Percentiles rank a stretch among this genome's conserved stretches.
These are phyloP conservation scores for Elysia crispata DNA, from an alignment of 2,888 invertebrate species.

Conservation along the genomic window DNA sequence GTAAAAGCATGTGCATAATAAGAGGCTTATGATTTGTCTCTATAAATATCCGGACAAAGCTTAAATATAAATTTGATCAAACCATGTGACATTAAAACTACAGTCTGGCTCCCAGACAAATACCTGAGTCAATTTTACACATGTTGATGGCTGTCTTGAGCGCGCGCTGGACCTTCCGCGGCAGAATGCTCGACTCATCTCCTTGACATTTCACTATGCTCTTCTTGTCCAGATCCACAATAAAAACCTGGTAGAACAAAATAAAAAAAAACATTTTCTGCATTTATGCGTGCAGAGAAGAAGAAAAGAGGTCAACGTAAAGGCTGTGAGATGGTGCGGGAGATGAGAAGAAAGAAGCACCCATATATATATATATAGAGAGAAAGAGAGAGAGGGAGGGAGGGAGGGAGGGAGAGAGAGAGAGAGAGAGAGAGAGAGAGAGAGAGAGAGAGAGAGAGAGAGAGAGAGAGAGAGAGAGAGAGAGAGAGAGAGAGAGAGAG, in stretches of 20 bases:
- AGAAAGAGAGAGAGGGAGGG: not conserved
- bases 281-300: no score
- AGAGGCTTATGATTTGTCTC: no score
- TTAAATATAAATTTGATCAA: no score
- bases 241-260: conserved; percentile 77
- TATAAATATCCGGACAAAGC: no score
- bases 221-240: conserved; percentile 84
- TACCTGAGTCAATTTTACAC: conserved; percentile 74
- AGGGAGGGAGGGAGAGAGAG: not conserved
- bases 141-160: conserved; percentile 82
- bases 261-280: not conserved
- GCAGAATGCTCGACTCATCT: conserved; percentile 87
- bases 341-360: not conserved
- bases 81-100: no score
- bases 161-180: conserved; percentile 84
- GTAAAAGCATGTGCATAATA: no score
- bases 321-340: no score
- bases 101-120: not conserved
- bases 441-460: no score
- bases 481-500: no score
- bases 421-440: not conserved
- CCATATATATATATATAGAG: not conserved
- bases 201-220: conserved; percentile 83
- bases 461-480: no score
- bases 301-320: no score